These are phyloP conservation scores for Chrosomus eos DNA, from an alignment of 2,797 vertebrate species.

Conservation along the genomic window DNA sequence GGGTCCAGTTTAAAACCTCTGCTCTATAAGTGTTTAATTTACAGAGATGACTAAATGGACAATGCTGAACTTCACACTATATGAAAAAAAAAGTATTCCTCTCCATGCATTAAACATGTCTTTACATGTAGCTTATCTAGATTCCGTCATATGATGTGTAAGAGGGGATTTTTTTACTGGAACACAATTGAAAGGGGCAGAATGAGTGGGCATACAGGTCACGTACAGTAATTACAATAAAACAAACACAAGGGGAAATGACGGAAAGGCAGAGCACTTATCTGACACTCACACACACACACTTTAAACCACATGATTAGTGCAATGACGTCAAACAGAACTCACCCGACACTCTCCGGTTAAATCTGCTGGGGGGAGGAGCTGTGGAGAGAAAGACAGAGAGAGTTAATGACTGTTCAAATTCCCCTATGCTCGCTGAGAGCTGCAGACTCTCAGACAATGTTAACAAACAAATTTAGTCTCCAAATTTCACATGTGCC, in stretches of 20 bases:
- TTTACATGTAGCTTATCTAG: neutral
- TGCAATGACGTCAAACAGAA: conserved; percentile 73
- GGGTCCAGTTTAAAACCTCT: neutral
- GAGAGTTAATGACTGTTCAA: conserved; percentile 55
- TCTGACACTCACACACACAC: conserved; percentile 54
- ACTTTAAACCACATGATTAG: conserved; percentile 62
- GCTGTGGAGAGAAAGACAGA: conserved; percentile 76
- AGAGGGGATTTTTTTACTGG: conserved; percentile 3
- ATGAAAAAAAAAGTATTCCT: neutral
- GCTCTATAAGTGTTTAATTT: neutral
- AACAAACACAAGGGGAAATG: conserved; percentile 52
- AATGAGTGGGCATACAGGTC: conserved; percentile 17
- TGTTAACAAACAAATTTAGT: conserved; percentile 39
- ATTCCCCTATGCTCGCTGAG: conserved; percentile 31
- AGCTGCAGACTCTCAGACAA: conserved; percentile 18
- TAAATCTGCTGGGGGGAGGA: conserved; percentile 89
- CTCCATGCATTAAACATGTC: conserved; percentile 34
- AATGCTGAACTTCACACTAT: neutral
- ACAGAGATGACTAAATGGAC: neutral
- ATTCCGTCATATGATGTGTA: conserved; percentile 6
- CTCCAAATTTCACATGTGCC: conserved; percentile 43
- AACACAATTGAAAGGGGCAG: conserved; percentile 24
- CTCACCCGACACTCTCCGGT: conserved; percentile 96
- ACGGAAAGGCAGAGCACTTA: conserved; percentile 49
- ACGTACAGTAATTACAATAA: conserved; percentile 41